Conservation (phyloP, 2,888 invertebrate species). For the Sussaba pulchella region DNA sequence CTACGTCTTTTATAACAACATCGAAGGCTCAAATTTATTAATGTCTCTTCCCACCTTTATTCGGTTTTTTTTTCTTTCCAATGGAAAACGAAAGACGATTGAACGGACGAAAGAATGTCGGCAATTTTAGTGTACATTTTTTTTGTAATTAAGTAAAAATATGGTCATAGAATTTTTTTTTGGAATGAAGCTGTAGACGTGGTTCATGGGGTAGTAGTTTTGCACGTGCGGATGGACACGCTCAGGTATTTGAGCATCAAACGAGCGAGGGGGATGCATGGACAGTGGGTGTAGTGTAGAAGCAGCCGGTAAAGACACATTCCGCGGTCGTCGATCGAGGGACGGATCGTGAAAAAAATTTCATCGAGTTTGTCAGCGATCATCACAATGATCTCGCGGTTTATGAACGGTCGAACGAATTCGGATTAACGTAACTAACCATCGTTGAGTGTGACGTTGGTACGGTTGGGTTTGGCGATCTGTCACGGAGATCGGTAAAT, state of each 20-base stretch:
- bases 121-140: no score
- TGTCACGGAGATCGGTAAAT: conserved; percentile 63
- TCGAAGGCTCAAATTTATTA: not conserved
- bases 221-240: conserved; percentile 17
- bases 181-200: conserved; percentile 4
- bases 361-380: conserved; percentile 68
- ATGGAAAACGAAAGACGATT: not conserved
- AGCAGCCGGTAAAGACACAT: conserved; percentile 65
- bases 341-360: conserved; percentile 61
- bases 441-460: conserved; percentile 30
- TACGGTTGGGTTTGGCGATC: conserved; percentile 54
- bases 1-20: no score
- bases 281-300: conserved; percentile 1
- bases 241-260: conserved; percentile 9
- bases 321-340: conserved; percentile 51
- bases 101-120: not conserved
- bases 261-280: conserved; percentile 16
- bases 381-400: conserved; percentile 35
- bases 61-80: no score
- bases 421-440: conserved; percentile 68
- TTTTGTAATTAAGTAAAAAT: no score
- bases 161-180: not conserved
- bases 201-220: conserved; percentile 4
- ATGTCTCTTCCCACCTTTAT: no score
- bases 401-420: conserved; percentile 59